These are phyloP conservation scores for Cerastis rubricosa DNA, from an alignment of 2,888 invertebrate species.

Conservation along the genomic window DNA sequence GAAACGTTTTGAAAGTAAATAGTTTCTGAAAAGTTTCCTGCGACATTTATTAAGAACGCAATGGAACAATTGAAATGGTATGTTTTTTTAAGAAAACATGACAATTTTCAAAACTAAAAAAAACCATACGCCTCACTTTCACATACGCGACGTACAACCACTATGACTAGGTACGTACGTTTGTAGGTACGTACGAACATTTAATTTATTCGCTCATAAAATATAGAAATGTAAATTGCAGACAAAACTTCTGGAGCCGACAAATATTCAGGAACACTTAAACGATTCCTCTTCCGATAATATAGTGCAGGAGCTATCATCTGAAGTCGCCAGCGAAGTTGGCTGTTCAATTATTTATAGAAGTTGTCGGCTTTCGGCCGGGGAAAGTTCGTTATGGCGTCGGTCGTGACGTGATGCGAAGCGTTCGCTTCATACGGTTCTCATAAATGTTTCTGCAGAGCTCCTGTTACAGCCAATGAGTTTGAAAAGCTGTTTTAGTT, in stretches of 20 bases:
- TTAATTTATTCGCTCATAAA: constrained; percentile 58
- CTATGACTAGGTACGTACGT: constrained; percentile 7
- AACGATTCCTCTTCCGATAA: constrained; percentile 60
- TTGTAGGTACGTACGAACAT: constrained; percentile 22
- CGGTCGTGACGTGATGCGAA: constrained; percentile 30
- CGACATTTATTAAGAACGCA: not conserved
- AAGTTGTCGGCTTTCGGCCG: constrained; percentile 62
- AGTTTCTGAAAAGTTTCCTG: constrained; percentile 40
- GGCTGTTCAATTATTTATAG: constrained; percentile 74
- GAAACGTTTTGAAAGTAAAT: constrained; percentile 66
- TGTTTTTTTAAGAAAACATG: not conserved
- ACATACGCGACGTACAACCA: not conserved
- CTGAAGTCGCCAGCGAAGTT: constrained; percentile 66
- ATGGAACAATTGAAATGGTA: not conserved
- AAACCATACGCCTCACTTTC: not conserved
- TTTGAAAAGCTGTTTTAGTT: constrained; percentile 7
- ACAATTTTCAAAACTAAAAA: not conserved
- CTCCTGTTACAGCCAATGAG: constrained; percentile 21
- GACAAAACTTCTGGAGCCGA: constrained; percentile 49
- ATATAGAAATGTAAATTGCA: constrained; percentile 61
- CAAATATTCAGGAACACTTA: constrained; percentile 63
- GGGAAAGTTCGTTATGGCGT: constrained; percentile 50
- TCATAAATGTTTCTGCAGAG: constrained; percentile 39
- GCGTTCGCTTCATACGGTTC: constrained; percentile 17
- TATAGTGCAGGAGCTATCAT: constrained; percentile 67